A percentile compares a stretch with the other conserved stretches of the same genome.
Conservation (phyloP, 1,140 invertebrate genomes). For the Littorina saxatilis region DNA sequence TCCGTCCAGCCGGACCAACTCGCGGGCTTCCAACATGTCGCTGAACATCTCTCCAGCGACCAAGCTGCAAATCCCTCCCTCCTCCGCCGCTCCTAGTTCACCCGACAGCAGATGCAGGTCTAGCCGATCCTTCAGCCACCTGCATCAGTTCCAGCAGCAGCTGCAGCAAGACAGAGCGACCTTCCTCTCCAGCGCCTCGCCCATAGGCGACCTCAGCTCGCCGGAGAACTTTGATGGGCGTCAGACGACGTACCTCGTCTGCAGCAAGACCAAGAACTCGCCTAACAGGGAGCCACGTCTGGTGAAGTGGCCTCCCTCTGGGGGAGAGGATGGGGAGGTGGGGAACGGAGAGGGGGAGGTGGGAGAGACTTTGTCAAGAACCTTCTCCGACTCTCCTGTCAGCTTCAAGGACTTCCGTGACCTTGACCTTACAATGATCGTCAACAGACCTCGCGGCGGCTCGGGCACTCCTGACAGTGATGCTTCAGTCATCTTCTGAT, state of each 20-base stretch:
- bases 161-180: conserved; percentile 8
- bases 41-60: not conserved
- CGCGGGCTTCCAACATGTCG: not conserved
- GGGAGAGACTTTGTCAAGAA: not conserved
- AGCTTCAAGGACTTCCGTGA: not conserved
- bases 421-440: not conserved
- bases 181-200: not conserved
- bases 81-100: too few relatives aligned
- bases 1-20: not conserved
- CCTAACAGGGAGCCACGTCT: not conserved
- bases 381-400: conserved; percentile 6
- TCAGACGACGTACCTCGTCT: conserved; percentile 6
- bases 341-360: not conserved
- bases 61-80: not conserved
- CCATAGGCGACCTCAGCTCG: not conserved
- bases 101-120: too few relatives aligned
- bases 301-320: conserved; percentile 18
- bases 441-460: not conserved
- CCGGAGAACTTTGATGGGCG: not conserved
- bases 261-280: not conserved
- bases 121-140: conserved; percentile 24
- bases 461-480: conserved; percentile 15
- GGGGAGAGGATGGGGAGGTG: not conserved
- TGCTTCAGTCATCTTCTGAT: not conserved
- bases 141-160: conserved; percentile 15